phyloP scores from a whole-genome alignment of 2,113 vertebrate genomes.

The Nyctibius bracteatus region DNA sequence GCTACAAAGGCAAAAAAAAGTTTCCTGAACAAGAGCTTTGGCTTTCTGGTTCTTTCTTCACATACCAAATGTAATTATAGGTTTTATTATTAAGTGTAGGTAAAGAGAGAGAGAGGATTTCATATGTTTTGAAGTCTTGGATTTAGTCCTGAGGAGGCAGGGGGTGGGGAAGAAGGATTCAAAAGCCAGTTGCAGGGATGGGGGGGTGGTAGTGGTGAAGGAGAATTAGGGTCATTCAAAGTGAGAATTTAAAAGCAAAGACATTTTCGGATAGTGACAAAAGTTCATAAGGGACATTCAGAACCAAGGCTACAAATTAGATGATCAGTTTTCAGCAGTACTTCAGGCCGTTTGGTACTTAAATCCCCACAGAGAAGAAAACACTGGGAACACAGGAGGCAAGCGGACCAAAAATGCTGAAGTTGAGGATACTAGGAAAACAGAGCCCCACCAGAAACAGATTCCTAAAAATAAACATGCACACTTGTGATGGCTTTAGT shows the following conservation, averaged over 20 bases:
- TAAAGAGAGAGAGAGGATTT: neutral
- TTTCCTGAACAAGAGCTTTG: neutral
- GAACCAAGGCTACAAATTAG: neutral
- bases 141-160: neutral
- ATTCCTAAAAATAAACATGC: neutral
- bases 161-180: neutral
- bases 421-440: neutral
- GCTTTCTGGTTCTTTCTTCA: neutral
- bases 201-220: too few relatives aligned
- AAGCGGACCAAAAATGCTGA: neutral
- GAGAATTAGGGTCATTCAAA: neutral
- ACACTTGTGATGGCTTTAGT: neutral
- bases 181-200: neutral
- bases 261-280: neutral
- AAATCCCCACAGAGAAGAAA: neutral
- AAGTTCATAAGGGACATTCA: neutral
- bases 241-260: neutral
- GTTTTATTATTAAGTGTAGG: constrained; percentile 16
- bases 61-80: constrained; percentile 15
- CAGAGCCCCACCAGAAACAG: neutral
- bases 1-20: neutral
- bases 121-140: neutral
- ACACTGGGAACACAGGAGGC: neutral
- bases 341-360: neutral
- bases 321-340: neutral